Evolutionary conservation across 2,888 invertebrate species (phyloP), one percentile per base, ranked within the genome.

Genomic region (Nycteola revayana): DNA sequence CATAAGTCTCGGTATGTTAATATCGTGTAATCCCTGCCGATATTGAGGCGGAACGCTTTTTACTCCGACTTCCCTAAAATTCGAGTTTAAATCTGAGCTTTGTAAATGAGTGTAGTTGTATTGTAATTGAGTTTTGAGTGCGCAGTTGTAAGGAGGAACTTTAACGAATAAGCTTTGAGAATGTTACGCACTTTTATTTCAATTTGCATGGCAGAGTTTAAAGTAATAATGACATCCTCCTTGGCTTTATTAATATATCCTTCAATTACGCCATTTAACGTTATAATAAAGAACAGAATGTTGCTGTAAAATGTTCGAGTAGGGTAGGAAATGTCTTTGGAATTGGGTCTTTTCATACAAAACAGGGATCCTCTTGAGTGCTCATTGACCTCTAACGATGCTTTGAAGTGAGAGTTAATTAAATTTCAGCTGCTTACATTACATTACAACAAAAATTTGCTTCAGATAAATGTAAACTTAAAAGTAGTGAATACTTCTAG

Each of bases 371-470:
- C 73, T 74, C 57, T 39, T 36, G 51, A 64, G 61, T 56, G 55
- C 67, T 66, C 68, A 74, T 76, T 79, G 80, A 75, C 79, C 80
- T 70, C 68, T 59, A 66, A 66, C 65, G 59, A 60, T 49, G 68
- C 75, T 81, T 82, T 81, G 72, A 79, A 78, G 75, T 67, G 65
- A 61, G 69, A 71, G 71, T 80, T 84, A 84, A 83, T 84, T 83
- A 81, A 84, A 83, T 81, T 77, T 82, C 73, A 71, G 62, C 61
- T 77, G 74, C 68, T 75, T 74, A 76, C 62, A 78, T 78, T 75
- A 80, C 68, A 78, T 78, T 76, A 66, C 63, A 72, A n/a, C n/a
- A n/a, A n/a, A n/a, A 70, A 76, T 76, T 78, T 70, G 70, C 70
- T 74, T 75, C 62, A 60, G 59, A 57, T 66, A 66, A 58, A 63